These are phyloP conservation scores for Rhea americana DNA, from an alignment of 2,113 vertebrate genomes.

Conservation along the genomic window DNA sequence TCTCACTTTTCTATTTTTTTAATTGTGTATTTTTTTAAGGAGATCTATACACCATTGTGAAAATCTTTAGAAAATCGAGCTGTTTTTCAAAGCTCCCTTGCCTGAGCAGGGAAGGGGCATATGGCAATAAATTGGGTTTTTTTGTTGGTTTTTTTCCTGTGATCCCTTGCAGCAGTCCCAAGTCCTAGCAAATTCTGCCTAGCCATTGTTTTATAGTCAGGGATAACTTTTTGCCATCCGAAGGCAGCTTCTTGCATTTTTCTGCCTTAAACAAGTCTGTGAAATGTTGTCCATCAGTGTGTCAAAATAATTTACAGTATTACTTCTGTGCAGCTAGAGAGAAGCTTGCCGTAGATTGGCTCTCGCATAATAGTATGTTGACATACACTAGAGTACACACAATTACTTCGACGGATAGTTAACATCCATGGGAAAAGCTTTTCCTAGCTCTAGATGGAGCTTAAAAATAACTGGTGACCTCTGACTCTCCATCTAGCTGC, in stretches of 20 bases:
- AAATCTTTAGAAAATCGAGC: constrained; percentile 23
- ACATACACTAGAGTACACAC: constrained; percentile 27
- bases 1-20: neutral
- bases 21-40: constrained; percentile 9
- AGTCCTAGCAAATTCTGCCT: neutral
- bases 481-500: constrained; percentile 55
- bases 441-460: constrained; percentile 26
- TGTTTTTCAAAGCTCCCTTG: neutral
- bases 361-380: neutral
- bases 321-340: neutral
- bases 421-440: constrained; percentile 47
- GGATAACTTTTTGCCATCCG: neutral
- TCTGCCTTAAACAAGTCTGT: neutral
- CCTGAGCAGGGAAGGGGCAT: neutral
- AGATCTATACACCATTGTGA: constrained; percentile 10
- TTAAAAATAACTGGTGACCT: constrained; percentile 70
- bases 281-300: neutral
- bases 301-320: neutral
- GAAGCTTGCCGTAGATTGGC: neutral
- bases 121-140: neutral
- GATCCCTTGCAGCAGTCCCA: neutral
- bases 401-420: constrained; percentile 59
- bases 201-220: neutral
- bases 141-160: neutral
- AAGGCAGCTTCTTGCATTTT: neutral